Evolutionary conservation across 1,140 invertebrate species (phyloP), one percentile per base, ranked within the genome.

Genomic region (Xylocopa sonorina): DNA sequence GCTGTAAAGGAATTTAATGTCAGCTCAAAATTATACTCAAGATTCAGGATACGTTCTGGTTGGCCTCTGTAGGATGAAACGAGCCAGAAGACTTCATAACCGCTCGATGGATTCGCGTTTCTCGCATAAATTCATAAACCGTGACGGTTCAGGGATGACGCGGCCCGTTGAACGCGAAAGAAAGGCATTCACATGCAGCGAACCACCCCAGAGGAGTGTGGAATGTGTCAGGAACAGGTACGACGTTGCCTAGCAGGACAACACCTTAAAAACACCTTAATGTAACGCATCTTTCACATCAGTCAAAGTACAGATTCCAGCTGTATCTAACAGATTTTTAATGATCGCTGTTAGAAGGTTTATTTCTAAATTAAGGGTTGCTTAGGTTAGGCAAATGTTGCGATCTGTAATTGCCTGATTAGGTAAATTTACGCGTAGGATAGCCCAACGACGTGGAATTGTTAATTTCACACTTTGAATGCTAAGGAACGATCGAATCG

Each of bases 141-240:
- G 18, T 34, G 32, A 3, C 16, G 46, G 0, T 6, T 5, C 46
- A 24, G 6, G 43, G 32, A 27, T 29, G 58, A 63, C 24, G 32
- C 51, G n/a, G 43, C 14, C 43, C 9, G 9, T 57, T 27, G 1
- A 55, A 18, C 24, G 9, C 9, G 46, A 18, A 38, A 43, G 58
- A 41, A 51, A 51, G 18, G 38, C n/a, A 55, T 46, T 71, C 55
- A 14, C 29, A 50, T 29, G 58, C 34, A 41, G 9, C 24, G 16
- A n/a, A 41, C n/a, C 24, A 24, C 63, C n/a, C 14, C 32, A 18
- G 5, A 14, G 21, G 18, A 60, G 71, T 18, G 46, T 16, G 34
- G 34, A 41, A 41, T 63, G 16, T 41, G 46, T 62, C 71, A 51
- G 10, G 58, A 63, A 41, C 51, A 63, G 32, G 14, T 69, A 55